Conservation (phyloP, 2,113 vertebrate species). For the Anas platyrhynchos region DNA sequence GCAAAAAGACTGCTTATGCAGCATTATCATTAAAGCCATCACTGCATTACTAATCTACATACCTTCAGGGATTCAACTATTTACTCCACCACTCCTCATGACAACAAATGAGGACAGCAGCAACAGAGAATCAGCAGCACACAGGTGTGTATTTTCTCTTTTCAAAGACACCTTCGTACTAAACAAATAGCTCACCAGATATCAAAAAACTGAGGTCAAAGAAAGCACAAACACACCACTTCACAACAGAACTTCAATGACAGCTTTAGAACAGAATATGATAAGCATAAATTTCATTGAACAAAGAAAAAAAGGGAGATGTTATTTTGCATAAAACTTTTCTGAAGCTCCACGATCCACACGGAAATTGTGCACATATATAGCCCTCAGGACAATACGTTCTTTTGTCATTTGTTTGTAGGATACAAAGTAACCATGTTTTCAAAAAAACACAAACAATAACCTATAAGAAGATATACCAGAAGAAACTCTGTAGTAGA, state of each 20-base stretch:
- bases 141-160: rapidly evolving
- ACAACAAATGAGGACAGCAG: not conserved
- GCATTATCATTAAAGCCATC: not conserved
- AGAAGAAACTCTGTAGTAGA: not conserved
- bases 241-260: not conserved
- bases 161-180: not conserved
- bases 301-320: not conserved
- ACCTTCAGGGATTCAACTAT: not conserved
- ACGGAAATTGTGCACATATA: not conserved
- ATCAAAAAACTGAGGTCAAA: not conserved
- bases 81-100: not conserved
- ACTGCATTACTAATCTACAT: not conserved
- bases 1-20: not conserved
- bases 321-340: not conserved
- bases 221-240: not conserved
- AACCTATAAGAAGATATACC: not conserved
- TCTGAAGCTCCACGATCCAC: not conserved
- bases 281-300: not conserved
- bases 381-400: not conserved
- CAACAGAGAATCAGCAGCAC: not conserved
- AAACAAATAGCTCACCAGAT: not conserved
- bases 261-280: not conserved
- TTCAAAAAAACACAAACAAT: not conserved
- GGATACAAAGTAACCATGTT: not conserved
- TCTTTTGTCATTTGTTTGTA: not conserved